Conservation (phyloP, 2,797 vertebrate genomes). For the Coregonus suidteri region DNA sequence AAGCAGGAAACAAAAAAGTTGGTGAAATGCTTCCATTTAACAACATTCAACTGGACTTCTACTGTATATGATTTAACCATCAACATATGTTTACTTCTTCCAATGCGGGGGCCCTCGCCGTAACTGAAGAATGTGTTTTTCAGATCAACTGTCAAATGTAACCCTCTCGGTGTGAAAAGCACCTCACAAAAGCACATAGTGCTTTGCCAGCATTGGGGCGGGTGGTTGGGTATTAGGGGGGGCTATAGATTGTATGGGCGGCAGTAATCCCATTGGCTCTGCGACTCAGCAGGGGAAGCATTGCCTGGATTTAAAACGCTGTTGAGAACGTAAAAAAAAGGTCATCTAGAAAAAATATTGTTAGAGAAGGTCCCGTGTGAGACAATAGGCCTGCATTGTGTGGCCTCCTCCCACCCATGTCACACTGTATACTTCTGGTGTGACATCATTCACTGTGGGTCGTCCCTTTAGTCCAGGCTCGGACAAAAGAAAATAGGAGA, state of each 20-base stretch:
- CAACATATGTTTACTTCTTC: conserved; percentile 23
- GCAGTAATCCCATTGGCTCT: conserved; percentile 2
- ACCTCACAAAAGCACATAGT: conserved; percentile 5
- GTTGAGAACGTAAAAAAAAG: neutral
- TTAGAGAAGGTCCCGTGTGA: conserved; percentile 15
- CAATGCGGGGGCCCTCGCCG: neutral
- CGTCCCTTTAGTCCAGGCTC: neutral
- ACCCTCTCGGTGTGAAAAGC: conserved; percentile 4
- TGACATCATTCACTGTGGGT: conserved; percentile 8
- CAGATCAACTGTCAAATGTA: conserved; percentile 2
- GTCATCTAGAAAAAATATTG: conserved; percentile 11
- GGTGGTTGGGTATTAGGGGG: neutral
- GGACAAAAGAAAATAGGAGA: neutral
- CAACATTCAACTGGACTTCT: neutral
- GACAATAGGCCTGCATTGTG: conserved; percentile 22
- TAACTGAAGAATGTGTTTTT: conserved; percentile 16
- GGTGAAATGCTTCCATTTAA: conserved; percentile 10
- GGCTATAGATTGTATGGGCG: neutral
- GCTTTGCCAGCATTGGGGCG: conserved; percentile 7
- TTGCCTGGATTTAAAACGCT: conserved; percentile 8
- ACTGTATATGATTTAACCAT: conserved; percentile 8
- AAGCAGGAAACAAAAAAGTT: neutral
- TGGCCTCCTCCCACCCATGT: conserved; percentile 22
- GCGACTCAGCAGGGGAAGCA: conserved; percentile 6
- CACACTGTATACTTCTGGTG: neutral